phyloP scores from a whole-genome alignment of 2,797 vertebrate genomes.

The Rhinogobio ventralis region DNA sequence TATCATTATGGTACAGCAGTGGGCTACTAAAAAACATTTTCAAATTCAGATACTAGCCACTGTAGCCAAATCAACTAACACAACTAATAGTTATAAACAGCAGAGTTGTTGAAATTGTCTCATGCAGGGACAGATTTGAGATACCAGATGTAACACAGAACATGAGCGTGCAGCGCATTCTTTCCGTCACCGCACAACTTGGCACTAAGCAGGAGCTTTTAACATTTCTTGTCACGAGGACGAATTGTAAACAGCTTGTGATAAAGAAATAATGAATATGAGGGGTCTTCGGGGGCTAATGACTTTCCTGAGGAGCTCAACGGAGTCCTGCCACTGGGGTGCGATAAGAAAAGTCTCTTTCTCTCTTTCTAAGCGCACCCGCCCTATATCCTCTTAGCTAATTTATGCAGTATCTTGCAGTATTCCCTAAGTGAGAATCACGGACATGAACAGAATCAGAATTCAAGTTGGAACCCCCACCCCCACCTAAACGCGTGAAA shows the following conservation, averaged over 20 bases:
- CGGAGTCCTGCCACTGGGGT: slow-evolving; percentile 17
- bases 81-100: neutral
- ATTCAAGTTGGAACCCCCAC: slow-evolving; percentile 25
- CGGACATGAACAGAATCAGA: slow-evolving; percentile 44
- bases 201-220: slow-evolving; percentile 8
- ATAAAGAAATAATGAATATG: slow-evolving; percentile 53
- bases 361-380: slow-evolving; percentile 39
- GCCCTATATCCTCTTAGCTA: slow-evolving; percentile 58
- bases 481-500: slow-evolving; percentile 11
- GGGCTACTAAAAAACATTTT: neutral
- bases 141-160: slow-evolving; percentile 7
- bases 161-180: neutral
- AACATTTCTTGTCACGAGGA: slow-evolving; percentile 30
- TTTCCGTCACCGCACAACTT: slow-evolving; percentile 1
- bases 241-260: neutral
- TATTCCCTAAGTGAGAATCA: slow-evolving; percentile 65
- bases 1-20: neutral
- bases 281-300: slow-evolving; percentile 30
- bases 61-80: neutral
- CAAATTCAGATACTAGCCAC: neutral
- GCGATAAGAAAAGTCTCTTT: slow-evolving; percentile 31
- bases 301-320: slow-evolving; percentile 29
- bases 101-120: slow-evolving; percentile 3
- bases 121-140: neutral
- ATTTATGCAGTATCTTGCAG: slow-evolving; percentile 80